phyloP scores from a whole-genome alignment of 2,113 vertebrate species.

The Oryzias curvinotus region DNA sequence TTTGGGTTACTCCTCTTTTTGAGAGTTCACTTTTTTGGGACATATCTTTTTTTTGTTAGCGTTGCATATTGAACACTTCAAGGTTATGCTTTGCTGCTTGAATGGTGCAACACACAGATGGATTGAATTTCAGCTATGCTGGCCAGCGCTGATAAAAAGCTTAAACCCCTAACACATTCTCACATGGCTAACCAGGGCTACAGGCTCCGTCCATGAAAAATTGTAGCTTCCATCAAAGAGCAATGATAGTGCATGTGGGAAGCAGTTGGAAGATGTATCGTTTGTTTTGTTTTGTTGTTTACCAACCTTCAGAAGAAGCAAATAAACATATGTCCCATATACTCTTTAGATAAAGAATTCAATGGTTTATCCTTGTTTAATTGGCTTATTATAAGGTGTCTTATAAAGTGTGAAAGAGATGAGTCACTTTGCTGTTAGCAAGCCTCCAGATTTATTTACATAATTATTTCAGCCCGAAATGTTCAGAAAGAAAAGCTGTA shows the following conservation, averaged over 20 bases:
- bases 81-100: neutral
- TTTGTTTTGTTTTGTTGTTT: neutral
- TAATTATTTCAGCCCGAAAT: neutral
- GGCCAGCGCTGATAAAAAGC: slow-evolving; percentile 31
- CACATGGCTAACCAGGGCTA: slow-evolving; percentile 22
- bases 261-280: neutral
- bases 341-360: too few relatives aligned
- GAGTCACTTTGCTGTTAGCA: too few relatives aligned
- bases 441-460: neutral
- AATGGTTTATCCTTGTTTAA: neutral
- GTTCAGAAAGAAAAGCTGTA: slow-evolving; percentile 8
- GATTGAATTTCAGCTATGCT: slow-evolving; percentile 26
- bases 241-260: neutral
- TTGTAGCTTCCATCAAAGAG: slow-evolving; percentile 5
- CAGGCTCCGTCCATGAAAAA: slow-evolving; percentile 12
- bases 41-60: neutral
- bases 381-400: neutral
- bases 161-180: slow-evolving; percentile 24
- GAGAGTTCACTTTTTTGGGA: neutral
- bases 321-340: too few relatives aligned
- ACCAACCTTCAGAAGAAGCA: neutral
- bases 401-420: neutral
- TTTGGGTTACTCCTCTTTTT: neutral
- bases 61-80: neutral
- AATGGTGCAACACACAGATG: neutral